Conservation (phyloP, 2,888 invertebrate species). For the Acrobasis suavella region DNA sequence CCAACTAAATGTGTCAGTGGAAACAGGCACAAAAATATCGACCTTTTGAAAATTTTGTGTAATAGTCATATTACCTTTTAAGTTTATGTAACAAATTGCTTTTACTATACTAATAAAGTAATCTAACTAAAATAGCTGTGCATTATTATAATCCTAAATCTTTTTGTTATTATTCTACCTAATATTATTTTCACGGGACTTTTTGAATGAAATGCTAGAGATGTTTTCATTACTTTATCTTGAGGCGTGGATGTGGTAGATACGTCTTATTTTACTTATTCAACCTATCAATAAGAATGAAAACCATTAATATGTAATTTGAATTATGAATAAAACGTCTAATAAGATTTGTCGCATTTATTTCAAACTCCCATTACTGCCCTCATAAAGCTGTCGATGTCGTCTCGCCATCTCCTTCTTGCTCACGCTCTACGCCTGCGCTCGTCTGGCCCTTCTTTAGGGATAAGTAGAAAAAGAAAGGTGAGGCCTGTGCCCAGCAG, state of each 20-base stretch:
- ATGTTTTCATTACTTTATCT: neutral
- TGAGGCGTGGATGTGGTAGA: neutral
- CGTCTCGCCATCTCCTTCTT: too few relatives aligned
- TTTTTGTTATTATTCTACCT: neutral
- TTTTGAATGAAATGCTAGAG: neutral
- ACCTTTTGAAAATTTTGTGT: slow-evolving; percentile 27
- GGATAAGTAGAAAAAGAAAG: too few relatives aligned
- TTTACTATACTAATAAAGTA: slow-evolving; percentile 28
- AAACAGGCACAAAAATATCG: slow-evolving; percentile 12
- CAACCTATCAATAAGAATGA: slow-evolving; percentile 4
- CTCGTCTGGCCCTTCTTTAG: too few relatives aligned
- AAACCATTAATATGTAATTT: slow-evolving; percentile 24
- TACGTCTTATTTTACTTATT: neutral
- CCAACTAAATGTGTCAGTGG: neutral
- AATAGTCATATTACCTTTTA: slow-evolving; percentile 28
- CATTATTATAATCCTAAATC: neutral
- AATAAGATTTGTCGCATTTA: slow-evolving; percentile 16
- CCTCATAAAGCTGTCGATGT: too few relatives aligned
- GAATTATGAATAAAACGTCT: slow-evolving; percentile 22
- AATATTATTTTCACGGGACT: neutral
- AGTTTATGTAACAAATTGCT: slow-evolving; percentile 30
- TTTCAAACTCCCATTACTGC: neutral
- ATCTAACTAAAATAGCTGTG: slow-evolving; percentile 11
- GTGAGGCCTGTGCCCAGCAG: too few relatives aligned
- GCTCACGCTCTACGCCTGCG: too few relatives aligned